Percentiles rank a stretch among this genome's conserved stretches.
Evolutionary conservation across 2,797 vertebrate genomes (phyloP).

Genomic region (Enoplosus armatus): DNA sequence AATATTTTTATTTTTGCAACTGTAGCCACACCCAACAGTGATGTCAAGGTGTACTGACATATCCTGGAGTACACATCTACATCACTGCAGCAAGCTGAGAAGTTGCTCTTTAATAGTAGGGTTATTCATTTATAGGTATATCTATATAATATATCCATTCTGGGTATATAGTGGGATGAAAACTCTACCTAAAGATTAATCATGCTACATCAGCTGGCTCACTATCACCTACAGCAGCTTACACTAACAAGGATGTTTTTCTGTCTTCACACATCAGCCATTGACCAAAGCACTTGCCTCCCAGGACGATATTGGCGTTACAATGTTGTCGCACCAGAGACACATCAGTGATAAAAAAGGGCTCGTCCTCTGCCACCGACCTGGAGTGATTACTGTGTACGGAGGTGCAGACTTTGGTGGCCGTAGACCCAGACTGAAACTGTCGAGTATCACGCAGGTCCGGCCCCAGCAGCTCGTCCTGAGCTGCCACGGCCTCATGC

Average conservation of each 20-base stretch:
- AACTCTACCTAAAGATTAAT: conserved; percentile 10
- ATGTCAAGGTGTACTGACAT: background rate
- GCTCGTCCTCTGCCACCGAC: conserved; percentile 2
- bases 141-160: background rate
- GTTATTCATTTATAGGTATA: background rate
- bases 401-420: conserved; percentile 9
- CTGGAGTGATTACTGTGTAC: conserved; percentile 23
- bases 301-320: conserved; percentile 37
- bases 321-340: conserved; percentile 41
- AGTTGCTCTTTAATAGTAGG: background rate
- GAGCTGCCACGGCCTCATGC: conserved; percentile 43
- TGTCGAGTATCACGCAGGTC: conserved; percentile 11
- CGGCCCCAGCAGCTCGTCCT: conserved; percentile 35
- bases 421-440: conserved; percentile 15
- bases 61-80: background rate
- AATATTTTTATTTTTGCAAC: background rate
- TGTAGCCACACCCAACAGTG: background rate
- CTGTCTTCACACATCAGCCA: conserved; percentile 42
- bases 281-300: conserved; percentile 57
- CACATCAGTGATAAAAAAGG: conserved; percentile 23
- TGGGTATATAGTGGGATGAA: background rate
- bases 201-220: background rate
- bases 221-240: conserved; percentile 22
- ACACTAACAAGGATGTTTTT: conserved; percentile 54
- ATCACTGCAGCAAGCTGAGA: background rate